Percentiles rank a stretch among this genome's conserved stretches.
Evolutionary conservation across 1,140 invertebrate species (phyloP).

Genomic region (Caerostris extrusa): DNA sequence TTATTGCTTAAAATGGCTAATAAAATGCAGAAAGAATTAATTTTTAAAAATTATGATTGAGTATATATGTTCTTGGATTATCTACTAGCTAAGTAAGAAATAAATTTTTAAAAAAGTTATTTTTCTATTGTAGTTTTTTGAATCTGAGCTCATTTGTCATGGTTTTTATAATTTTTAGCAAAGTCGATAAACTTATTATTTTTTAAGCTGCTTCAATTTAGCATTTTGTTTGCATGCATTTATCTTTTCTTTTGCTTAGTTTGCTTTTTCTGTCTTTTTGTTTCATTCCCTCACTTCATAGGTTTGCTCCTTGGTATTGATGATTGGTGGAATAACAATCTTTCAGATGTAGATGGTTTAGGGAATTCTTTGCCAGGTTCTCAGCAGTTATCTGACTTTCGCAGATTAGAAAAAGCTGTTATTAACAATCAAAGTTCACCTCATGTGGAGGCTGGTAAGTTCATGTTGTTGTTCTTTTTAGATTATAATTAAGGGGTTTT

Average conservation of each 20-base stretch:
- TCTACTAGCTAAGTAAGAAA: no score
- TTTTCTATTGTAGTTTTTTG: no score
- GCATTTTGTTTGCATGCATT: slow-evolving; percentile 44
- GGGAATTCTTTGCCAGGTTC: slow-evolving; percentile 86
- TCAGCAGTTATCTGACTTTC: slow-evolving; percentile 91
- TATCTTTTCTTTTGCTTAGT: slow-evolving; percentile 71
- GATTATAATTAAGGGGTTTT: background rate
- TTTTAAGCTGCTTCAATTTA: background rate
- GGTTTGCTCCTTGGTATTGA: slow-evolving; percentile 77
- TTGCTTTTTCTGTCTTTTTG: slow-evolving; percentile 66
- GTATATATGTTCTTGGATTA: no score
- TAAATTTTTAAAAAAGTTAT: no score
- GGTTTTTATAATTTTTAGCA: no score
- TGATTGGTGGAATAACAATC: slow-evolving; percentile 67
- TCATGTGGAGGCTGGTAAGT: slow-evolving; percentile 83
- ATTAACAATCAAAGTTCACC: slow-evolving; percentile 86
- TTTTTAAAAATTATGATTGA: no score
- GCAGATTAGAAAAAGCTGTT: slow-evolving; percentile 88
- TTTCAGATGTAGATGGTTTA: slow-evolving; percentile 91
- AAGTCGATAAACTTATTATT: slow-evolving; percentile 34
- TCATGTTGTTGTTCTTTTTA: background rate
- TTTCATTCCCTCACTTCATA: slow-evolving; percentile 69
- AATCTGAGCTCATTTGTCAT: no score
- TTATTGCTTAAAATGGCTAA: no score
- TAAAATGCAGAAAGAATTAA: no score